Base-by-base conservation (phyloP, 2,113 vertebrate genomes). In the Barnardius zonarius region DNA sequence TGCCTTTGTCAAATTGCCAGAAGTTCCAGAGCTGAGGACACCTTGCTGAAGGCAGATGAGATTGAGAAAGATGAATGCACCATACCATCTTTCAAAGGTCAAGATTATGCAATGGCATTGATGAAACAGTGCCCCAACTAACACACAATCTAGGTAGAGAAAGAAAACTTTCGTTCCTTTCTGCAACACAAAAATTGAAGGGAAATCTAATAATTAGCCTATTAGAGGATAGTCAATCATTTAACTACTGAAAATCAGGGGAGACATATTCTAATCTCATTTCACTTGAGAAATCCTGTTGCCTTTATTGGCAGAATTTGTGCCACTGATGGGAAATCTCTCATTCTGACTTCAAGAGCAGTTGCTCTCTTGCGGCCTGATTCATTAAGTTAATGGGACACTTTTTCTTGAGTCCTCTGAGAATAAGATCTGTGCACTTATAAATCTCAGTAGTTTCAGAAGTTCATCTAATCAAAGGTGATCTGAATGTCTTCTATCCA, bases 371-470 rank as follows among this genome's bases (percentile, higher is more conserved):
- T 83, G 95, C 49, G 91, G 86, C 94, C 95, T 91, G 96, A 95
- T 95, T 96, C 92, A 94, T 96, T 96, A 96, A 96, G 76, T 96
- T 94, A 95, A 96, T 97, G 93, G 96, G 91, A 95, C 93, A 95
- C 95, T 96, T 95, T 93, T 86, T 91, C 54, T 52, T 73, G 66
- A 91, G 35, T 88, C 96, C 95, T 94, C 66, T 57, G 93, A 96
- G 95, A 91, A 86, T 94, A 88, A 84, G 86, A 95, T 95, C 83
- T 61, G 22, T 89, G 74, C 69, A 85, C 83, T 82, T 93, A 92
- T 82, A 93, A 92, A 96, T 93, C 96, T 95, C 95, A 82, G 57
- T 76, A 89, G 95, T 95, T 97, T 95, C 89, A 84, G 73, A 95
- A 95, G 93, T 96, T 96, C 91, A 87, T 96, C 95, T 95, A 95